Conservation (phyloP, 2,113 vertebrate genomes). For the Cnemophilus loriae region DNA sequence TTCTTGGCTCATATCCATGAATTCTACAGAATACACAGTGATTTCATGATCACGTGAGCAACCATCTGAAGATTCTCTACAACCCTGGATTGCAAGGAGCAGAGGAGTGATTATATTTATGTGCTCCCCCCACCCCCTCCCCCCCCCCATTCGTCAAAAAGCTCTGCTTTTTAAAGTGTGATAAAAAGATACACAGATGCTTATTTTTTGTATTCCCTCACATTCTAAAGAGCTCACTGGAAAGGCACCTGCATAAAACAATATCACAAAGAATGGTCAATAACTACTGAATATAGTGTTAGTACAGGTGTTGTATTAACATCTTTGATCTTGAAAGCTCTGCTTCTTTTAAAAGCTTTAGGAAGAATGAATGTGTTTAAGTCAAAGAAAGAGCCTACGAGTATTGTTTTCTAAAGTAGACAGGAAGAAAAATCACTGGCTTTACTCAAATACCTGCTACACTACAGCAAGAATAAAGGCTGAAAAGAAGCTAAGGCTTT, state of each 20-base stretch:
- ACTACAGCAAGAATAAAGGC: conserved; percentile 42
- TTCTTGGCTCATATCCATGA: not conserved
- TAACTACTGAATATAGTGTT: conserved; percentile 69
- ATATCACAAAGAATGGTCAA: conserved; percentile 73
- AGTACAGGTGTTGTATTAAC: conserved; percentile 73
- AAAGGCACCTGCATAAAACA: conserved; percentile 73
- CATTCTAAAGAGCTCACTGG: conserved; percentile 57
- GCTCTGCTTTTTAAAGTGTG: conserved; percentile 41
- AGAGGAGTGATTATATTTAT: conserved; percentile 37
- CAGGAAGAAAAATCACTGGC: conserved; percentile 68
- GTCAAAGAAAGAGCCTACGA: conserved; percentile 64
- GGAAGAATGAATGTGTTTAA: conserved; percentile 68
- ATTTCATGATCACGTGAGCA: conserved; percentile 39
- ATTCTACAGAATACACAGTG: not conserved
- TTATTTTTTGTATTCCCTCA: conserved; percentile 59
- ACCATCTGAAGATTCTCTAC: conserved; percentile 52
- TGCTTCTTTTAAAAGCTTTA: conserved; percentile 73
- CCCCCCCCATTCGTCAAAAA: not conserved
- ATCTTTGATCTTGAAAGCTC: conserved; percentile 76
- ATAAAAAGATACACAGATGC: conserved; percentile 43
- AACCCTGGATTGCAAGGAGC: not conserved
- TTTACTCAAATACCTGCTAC: conserved; percentile 30
- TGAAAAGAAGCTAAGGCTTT: conserved; percentile 8
- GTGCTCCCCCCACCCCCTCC: not conserved
- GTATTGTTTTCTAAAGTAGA: conserved; percentile 67